A percentile compares a stretch with the other conserved stretches of the same genome.
Evolutionary conservation across 2,113 vertebrate species (phyloP).

Genomic region (Panurus biarmicus): DNA sequence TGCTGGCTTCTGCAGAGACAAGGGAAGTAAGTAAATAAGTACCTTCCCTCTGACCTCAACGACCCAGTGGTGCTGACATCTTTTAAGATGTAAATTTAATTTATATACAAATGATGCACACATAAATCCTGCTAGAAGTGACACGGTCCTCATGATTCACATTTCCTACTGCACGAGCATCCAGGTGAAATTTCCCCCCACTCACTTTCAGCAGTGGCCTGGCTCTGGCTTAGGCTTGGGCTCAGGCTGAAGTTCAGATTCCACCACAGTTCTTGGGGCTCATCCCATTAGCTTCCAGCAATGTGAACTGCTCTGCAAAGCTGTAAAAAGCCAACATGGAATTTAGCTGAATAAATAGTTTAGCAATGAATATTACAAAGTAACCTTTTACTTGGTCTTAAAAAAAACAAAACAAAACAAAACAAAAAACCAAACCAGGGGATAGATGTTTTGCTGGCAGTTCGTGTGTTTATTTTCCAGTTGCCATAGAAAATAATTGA

Average conservation of each 20-base stretch:
- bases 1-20: not conserved
- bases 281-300: not conserved
- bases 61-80: not conserved
- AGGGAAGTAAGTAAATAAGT: not conserved
- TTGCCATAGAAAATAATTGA: slow-evolving; percentile 78
- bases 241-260: not conserved
- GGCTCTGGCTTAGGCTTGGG: not conserved
- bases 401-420: not conserved
- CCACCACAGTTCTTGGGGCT: not conserved
- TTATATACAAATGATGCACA: not conserved
- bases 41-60: not conserved
- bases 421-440: not conserved
- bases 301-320: not conserved
- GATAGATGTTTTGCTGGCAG: slow-evolving; percentile 47
- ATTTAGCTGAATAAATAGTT: slow-evolving; percentile 61
- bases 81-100: not conserved
- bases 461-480: slow-evolving; percentile 73
- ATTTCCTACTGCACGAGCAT: not conserved
- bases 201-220: not conserved
- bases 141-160: not conserved
- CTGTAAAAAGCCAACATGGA: slow-evolving; percentile 34
- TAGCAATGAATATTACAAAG: slow-evolving; percentile 49
- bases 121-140: not conserved
- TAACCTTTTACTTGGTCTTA: slow-evolving; percentile 45
- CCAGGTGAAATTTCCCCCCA: not conserved